A percentile compares a stretch with the other conserved stretches of the same genome.
Evolutionary conservation across 2,888 invertebrate species (phyloP).

Genomic region (Alloplasta piceator): DNA sequence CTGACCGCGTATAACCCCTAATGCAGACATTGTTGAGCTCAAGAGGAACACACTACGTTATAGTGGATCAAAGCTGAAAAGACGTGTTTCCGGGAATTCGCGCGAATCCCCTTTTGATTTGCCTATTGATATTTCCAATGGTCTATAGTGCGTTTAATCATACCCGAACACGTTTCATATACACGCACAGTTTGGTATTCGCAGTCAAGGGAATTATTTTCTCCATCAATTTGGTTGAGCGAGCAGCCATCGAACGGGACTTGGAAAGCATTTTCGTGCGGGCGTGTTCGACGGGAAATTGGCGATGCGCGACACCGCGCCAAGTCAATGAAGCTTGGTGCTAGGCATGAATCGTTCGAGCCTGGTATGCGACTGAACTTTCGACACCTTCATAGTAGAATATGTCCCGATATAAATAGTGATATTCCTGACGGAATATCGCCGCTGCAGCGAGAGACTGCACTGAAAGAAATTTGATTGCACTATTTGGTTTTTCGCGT

Average conservation of each 20-base stretch:
- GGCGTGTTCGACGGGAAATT: constrained; percentile 47
- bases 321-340: constrained; percentile 38
- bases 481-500: too few species aligned
- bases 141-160: constrained; percentile 75
- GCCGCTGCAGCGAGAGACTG: too few species aligned
- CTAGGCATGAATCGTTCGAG: constrained; percentile 21
- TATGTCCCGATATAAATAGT: too few species aligned
- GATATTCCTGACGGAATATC: too few species aligned
- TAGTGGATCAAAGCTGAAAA: constrained; percentile 67
- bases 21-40: too few species aligned
- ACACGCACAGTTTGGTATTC: constrained; percentile 44
- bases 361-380: constrained; percentile 20
- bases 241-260: constrained; percentile 43
- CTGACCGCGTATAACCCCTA: too few species aligned
- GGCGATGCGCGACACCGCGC: constrained; percentile 38
- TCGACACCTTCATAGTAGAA: background rate
- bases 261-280: constrained; percentile 2
- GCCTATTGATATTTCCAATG: constrained; percentile 12
- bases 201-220: constrained; percentile 74
- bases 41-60: too few species aligned
- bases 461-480: too few species aligned
- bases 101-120: constrained; percentile 83
- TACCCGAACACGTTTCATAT: constrained; percentile 62
- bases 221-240: constrained; percentile 72
- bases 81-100: constrained; percentile 79